Base-by-base conservation (phyloP, 2,113 vertebrate genomes). In the Petrocephalus microphthalmus region DNA sequence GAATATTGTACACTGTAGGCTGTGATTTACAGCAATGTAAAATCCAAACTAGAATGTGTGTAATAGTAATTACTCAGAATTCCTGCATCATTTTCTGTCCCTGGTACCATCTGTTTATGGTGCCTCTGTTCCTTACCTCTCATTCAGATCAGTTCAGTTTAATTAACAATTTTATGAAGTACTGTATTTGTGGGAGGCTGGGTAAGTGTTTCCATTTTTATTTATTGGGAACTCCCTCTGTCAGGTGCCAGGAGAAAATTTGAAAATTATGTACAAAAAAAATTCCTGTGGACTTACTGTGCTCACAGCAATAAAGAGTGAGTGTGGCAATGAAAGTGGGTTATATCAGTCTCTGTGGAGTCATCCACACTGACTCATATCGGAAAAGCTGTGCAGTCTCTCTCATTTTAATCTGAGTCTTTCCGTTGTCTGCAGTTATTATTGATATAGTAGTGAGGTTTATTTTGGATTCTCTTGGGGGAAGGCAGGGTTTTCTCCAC, bases 221-320 rank as follows among this genome's bases (percentile, higher is more conserved):
- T 78, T 78, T 78, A 78, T 78, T 78, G 71, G 71, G 37, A 78
- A 42, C 71, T 78, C 71, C 71, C 33, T 74, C 33, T 67, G 60
- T 67, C 60, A 78, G 71, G 29, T 78, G 71, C 71, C 71, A 37
- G 71, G 29, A 78, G 71, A 78, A 78, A 78, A 78, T 78, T 19
- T 42, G 29, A 37, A 78, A 78, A 78, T 78, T 37, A 42, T 78
- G 71, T 78, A 78, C 29, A 78, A 42, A 37, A 42, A 37, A 78
- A 78, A 78, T 37, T 42, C 71, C 1, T 78, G 71, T 74, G 71
- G 71, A 74, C 71, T 74, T 74, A 74, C 71, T 74, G 71, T 42
- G 71, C 71, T 37, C 13, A 42, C 5, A 13, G 33, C 71, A 78
- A 78, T 78, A 78, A 78, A 78, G 33, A 78, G 33, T 42, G 33